Conservation (phyloP, 2,113 vertebrate species). For the Spheniscus mendiculus region DNA sequence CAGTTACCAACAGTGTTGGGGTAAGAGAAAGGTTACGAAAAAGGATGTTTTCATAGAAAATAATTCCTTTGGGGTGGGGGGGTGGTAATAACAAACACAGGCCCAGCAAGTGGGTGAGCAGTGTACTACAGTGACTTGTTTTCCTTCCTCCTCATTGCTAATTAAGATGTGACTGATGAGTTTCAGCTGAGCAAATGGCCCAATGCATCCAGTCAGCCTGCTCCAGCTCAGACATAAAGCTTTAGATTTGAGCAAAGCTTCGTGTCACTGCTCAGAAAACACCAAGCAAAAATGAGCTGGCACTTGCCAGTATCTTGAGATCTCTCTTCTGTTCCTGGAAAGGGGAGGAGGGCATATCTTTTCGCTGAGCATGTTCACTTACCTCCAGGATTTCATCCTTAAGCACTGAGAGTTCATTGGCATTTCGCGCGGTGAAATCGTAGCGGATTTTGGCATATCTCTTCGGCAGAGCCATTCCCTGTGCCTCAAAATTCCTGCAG, state of each 20-base stretch:
- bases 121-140: background rate
- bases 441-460: slow-evolving; percentile 90
- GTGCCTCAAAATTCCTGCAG: slow-evolving; percentile 79
- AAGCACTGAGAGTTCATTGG: slow-evolving; percentile 91
- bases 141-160: background rate
- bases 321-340: background rate
- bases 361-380: background rate
- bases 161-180: background rate
- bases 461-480: slow-evolving; percentile 55
- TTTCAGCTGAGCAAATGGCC: background rate
- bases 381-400: slow-evolving; percentile 95
- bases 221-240: background rate
- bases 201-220: no score
- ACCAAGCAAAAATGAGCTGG: background rate
- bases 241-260: background rate
- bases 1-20: background rate
- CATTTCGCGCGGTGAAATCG: slow-evolving; percentile 91
- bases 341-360: background rate
- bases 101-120: background rate
- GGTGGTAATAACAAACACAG: background rate
- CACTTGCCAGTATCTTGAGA: accelerated
- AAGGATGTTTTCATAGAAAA: background rate
- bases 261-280: background rate
- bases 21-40: background rate
- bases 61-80: background rate